Conservation (phyloP, 2,888 invertebrate genomes). For the Calliopum simillimum region DNA sequence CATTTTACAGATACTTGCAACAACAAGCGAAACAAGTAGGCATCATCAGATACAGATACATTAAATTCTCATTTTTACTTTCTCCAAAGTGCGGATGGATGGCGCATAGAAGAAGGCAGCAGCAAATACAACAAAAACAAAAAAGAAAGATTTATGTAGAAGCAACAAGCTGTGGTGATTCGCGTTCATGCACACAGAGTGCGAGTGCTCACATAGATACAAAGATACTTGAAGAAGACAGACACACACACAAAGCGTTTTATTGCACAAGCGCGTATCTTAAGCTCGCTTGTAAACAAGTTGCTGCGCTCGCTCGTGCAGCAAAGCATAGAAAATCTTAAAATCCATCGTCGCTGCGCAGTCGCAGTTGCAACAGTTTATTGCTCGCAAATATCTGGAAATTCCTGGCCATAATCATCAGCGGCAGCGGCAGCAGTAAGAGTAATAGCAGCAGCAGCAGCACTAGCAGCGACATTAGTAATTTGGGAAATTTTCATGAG, state of each 20-base stretch:
- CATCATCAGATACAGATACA: constrained; percentile 14
- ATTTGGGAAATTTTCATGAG: constrained; percentile 7
- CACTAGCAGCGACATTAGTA: background rate
- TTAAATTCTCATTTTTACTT: constrained; percentile 38
- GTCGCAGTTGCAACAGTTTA: background rate
- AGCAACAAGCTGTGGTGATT: constrained; percentile 18
- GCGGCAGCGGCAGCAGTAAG: background rate
- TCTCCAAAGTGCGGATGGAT: constrained; percentile 17
- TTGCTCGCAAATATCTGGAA: constrained; percentile 16
- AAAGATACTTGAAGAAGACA: background rate
- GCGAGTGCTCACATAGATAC: constrained; percentile 18
- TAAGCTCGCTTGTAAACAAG: constrained; percentile 21
- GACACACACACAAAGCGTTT: background rate
- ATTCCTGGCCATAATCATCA: constrained; percentile 19
- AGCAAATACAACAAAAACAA: background rate
- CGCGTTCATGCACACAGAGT: background rate
- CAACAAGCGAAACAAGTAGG: constrained; percentile 7
- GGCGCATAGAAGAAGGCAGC: constrained; percentile 2
- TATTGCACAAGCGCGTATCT: constrained; percentile 6
- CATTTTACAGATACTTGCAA: constrained; percentile 13
- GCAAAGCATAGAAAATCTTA: constrained; percentile 48
- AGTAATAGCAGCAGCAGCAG: no score
- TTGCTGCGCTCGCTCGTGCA: constrained; percentile 13
- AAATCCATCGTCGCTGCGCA: constrained; percentile 32
- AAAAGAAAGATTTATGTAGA: constrained; percentile 9